Evolutionary conservation across 2,888 invertebrate species (phyloP), one percentile per base, ranked within the genome.

Genomic region (Meandrusa payeni): DNA sequence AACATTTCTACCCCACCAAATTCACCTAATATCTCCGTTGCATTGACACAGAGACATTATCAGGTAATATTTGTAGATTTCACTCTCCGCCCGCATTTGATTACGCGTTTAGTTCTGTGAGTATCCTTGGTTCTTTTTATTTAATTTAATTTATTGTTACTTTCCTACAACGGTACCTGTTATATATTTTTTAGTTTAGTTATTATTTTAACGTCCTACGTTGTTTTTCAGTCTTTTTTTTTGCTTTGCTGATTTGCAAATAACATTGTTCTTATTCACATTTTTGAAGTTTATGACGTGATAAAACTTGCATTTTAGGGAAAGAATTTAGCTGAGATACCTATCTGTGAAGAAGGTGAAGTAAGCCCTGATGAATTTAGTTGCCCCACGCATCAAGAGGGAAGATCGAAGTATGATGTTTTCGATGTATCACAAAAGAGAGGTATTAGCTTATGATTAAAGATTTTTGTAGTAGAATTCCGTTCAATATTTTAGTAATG

Each of bases 21-120:
- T 72, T 93, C 93, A 27, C 93, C 93, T 32, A 93, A 93, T 74
- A 92, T 93, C 52, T 93, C 93, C 32, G 89, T 90, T 56, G 75
- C 81, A 41, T 88, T 92, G 65, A 86, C 87, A 55, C 90, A 90
- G 60, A 89, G 89, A 59, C 89, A 82, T 59, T 90, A 89, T 69
- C 90, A 90, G 88, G 90, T 90, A 86, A 79, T 53, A 57, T 56
- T 55, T 63, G 64, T 48, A 62, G 54, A 65, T 61, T 47, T 54
- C 59, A 50, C 53, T 64, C 56, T 59, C 62, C 68, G 63, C 70
- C 64, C 67, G 64, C 72, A 66, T 64, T 59, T 67, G 76, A 79
- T 79, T 76, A 66, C 70, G 72, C 63, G 64, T 76, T 82, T 68
- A 69, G 69, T 79, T 80, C 73, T 82, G 85, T 88, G 71, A 87